Conservation (phyloP, 2,113 vertebrate species). For the Callaeas wilsoni region DNA sequence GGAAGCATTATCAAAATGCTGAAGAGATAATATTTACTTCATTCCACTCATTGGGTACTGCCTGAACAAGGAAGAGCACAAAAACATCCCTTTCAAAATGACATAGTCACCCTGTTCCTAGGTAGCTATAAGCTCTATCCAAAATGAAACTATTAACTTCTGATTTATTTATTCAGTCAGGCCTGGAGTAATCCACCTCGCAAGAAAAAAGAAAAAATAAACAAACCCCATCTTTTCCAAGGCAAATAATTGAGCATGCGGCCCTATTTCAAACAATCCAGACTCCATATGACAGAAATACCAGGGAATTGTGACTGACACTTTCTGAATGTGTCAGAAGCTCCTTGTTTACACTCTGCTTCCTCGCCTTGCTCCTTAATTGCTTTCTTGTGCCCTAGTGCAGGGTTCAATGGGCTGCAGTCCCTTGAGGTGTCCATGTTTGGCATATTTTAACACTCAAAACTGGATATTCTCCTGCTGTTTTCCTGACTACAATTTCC, state of each 20-base stretch:
- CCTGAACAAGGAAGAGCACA: background rate
- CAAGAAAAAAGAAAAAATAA: background rate
- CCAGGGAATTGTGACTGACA: background rate
- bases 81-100: background rate
- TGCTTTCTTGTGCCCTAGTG: background rate
- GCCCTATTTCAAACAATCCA: background rate
- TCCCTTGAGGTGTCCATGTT: background rate
- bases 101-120: background rate
- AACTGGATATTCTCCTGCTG: background rate
- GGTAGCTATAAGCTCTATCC: background rate
- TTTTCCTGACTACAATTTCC: background rate
- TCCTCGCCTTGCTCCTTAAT: background rate
- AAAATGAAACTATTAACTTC: background rate
- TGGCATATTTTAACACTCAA: background rate
- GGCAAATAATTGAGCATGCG: background rate
- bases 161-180: background rate
- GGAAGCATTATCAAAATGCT: background rate
- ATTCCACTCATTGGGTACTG: background rate
- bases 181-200: background rate
- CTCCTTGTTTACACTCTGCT: background rate
- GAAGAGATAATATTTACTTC: background rate
- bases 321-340: background rate
- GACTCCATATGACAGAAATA: background rate
- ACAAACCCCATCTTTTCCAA: background rate
- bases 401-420: background rate